A percentile compares a stretch with the other conserved stretches of the same genome.
Evolutionary conservation across 2,888 invertebrate genomes (phyloP).

Genomic region (Lagria hirta): DNA sequence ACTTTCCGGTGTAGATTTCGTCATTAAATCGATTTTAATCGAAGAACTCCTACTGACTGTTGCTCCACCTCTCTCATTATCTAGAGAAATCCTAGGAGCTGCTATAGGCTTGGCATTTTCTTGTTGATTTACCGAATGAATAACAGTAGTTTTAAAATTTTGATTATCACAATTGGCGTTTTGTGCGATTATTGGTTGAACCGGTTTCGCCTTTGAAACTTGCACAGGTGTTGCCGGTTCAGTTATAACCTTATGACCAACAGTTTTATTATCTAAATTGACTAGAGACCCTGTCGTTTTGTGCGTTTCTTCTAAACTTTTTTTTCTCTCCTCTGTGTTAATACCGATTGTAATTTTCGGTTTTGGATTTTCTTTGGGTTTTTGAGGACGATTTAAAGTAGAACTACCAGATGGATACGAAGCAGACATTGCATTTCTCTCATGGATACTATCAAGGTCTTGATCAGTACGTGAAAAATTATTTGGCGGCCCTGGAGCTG

Average conservation of each 20-base stretch:
- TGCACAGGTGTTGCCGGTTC: constrained; percentile 54
- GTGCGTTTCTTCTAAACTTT: constrained; percentile 35
- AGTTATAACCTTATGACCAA: constrained; percentile 35
- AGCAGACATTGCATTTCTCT: constrained; percentile 19
- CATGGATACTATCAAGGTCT: constrained; percentile 35
- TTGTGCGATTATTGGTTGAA: constrained; percentile 54
- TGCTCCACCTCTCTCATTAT: too few species aligned
- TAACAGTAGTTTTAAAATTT: constrained; percentile 33
- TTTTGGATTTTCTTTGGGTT: constrained; percentile 50
- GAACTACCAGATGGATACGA: constrained; percentile 57
- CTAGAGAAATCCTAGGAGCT: too few species aligned
- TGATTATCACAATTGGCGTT: constrained; percentile 53
- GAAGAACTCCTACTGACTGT: constrained; percentile 28
- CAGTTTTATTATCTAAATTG: constrained; percentile 57
- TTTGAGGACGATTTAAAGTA: constrained; percentile 61
- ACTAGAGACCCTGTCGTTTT: constrained; percentile 53
- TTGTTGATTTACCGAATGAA: constrained; percentile 34
- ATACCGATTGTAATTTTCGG: constrained; percentile 53
- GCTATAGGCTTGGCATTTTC: constrained; percentile 57
- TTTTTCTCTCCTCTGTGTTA: constrained; percentile 35
- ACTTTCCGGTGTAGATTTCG: constrained; percentile 38
- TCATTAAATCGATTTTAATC: constrained; percentile 33
- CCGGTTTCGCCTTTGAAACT: constrained; percentile 40
- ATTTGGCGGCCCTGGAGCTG: constrained; percentile 66
- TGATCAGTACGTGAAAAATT: constrained; percentile 48